Base-by-base conservation (phyloP, 2,797 vertebrate genomes). In the Novumbra hubbsi region DNA sequence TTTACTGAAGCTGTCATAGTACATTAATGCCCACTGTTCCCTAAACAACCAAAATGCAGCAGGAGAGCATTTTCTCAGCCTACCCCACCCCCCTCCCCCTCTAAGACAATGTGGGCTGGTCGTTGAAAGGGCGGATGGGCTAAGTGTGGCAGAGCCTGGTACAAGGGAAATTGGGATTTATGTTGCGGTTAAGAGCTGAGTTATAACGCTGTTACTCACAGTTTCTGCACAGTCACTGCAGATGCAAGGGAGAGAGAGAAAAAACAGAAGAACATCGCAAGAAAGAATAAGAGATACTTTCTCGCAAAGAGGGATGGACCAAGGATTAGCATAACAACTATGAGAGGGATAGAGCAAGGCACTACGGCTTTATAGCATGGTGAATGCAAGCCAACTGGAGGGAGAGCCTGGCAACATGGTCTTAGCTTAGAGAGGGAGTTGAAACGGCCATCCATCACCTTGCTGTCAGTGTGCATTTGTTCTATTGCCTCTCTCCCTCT, bases 141-240 rank as follows among this genome's bases (percentile, higher is more conserved):
- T 72, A 65, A 86, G 89, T 88, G 82, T 88, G 86, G 83, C 87
- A 87, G 87, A 83, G 81, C 88, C 76, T 84, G 85, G 87, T 86
- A 83, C 71, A 87, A 84, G 16, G 85, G 88, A 91, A 91, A 91
- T 87, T 73, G 80, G 86, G 88, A 89, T 92, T 88, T 89, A 86
- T 87, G 83, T 28, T 85, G 83, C 83, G 78, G 78, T 6, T 72
- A 84, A 71, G 75, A 86, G 83, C 78, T 74, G 32, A 79, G 85
- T 85, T 87, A 85, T 77, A 86, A 80, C 82, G 81, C 66, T 0
- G 0, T 90, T 85, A 81, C 74, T 76, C 78, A 77, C 6, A 74
- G 49, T 63, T 75, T 77, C 78, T 65, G 72, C 83, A 78, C 78
- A 80, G 68, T 81, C 64, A 65, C 82, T 64, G 72, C 69, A 66